Evolutionary conservation across 2,797 vertebrate genomes (phyloP).

Genomic region (Siniperca scherzeri): DNA sequence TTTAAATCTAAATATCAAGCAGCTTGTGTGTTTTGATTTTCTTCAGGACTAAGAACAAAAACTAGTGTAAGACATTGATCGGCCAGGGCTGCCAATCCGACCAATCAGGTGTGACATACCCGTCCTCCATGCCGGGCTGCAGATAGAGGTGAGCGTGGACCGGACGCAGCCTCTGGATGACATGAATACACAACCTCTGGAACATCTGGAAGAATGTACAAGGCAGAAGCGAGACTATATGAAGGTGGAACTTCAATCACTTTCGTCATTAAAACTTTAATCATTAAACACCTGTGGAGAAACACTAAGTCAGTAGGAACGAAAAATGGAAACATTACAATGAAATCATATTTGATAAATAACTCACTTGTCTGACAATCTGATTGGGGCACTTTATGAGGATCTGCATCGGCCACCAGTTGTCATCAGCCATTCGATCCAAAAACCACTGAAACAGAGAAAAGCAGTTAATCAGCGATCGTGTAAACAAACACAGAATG

Average conservation of each 20-base stretch:
- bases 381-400: slow-evolving; percentile 99
- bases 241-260: background rate
- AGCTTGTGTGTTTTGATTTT: background rate
- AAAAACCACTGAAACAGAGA: slow-evolving; percentile 93
- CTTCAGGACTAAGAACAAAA: background rate
- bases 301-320: background rate
- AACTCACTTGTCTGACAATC: slow-evolving; percentile 95
- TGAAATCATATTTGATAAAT: background rate
- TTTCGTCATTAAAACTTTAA: background rate
- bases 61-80: background rate
- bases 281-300: background rate
- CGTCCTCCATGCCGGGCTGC: slow-evolving; percentile 98
- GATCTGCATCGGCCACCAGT: slow-evolving; percentile 99
- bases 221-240: background rate
- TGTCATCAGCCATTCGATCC: slow-evolving; percentile 99
- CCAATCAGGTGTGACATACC: slow-evolving; percentile 80
- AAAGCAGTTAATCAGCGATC: background rate
- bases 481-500: too few species aligned
- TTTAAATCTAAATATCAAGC: background rate
- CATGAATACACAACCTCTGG: slow-evolving; percentile 98
- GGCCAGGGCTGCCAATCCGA: too few species aligned
- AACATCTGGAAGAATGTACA: slow-evolving; percentile 90
- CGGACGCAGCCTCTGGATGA: slow-evolving; percentile 96
- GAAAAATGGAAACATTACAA: background rate
- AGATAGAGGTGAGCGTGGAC: slow-evolving; percentile 98